These are phyloP conservation scores for Druceiella hillmani DNA, from an alignment of 2,888 invertebrate genomes.

Conservation along the genomic window DNA sequence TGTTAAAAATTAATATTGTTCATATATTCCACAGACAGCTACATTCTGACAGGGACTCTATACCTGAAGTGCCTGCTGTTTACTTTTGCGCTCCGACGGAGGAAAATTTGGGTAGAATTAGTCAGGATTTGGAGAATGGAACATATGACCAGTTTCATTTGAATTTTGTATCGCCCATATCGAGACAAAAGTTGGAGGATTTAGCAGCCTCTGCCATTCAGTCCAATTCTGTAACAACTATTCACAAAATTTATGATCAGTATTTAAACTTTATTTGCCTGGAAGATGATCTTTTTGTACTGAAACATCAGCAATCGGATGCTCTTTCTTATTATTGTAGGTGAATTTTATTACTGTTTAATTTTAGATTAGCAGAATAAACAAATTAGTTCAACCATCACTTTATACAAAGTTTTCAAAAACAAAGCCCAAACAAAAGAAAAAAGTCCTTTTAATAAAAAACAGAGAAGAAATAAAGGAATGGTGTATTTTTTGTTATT, in stretches of 20 bases:
- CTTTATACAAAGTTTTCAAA: too few species aligned
- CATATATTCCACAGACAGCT: slow-evolving; percentile 75
- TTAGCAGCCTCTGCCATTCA: slow-evolving; percentile 89
- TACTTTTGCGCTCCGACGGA: slow-evolving; percentile 97
- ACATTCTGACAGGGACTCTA: slow-evolving; percentile 84
- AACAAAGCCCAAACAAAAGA: too few species aligned
- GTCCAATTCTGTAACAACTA: slow-evolving; percentile 83
- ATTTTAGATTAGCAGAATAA: slow-evolving; percentile 8
- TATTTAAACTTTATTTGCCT: slow-evolving; percentile 97
- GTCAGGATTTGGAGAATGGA: slow-evolving; percentile 82
- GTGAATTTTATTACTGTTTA: slow-evolving; percentile 21
- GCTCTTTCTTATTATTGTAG: slow-evolving; percentile 87
- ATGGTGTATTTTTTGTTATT: too few species aligned
- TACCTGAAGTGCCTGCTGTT: slow-evolving; percentile 97
- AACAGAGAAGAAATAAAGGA: too few species aligned
- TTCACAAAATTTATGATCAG: slow-evolving; percentile 96
- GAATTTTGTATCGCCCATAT: slow-evolving; percentile 95
- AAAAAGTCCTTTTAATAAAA: too few species aligned
- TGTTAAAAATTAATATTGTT: too few species aligned
- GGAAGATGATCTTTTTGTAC: slow-evolving; percentile 95
- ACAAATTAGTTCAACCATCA: too few species aligned
- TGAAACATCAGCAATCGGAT: slow-evolving; percentile 90
- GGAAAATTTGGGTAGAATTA: slow-evolving; percentile 91
- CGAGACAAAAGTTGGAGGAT: slow-evolving; percentile 90
- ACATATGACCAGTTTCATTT: slow-evolving; percentile 93